These are phyloP conservation scores for Bombus sylvicola DNA, from an alignment of 1,140 invertebrate species.

Conservation along the genomic window DNA sequence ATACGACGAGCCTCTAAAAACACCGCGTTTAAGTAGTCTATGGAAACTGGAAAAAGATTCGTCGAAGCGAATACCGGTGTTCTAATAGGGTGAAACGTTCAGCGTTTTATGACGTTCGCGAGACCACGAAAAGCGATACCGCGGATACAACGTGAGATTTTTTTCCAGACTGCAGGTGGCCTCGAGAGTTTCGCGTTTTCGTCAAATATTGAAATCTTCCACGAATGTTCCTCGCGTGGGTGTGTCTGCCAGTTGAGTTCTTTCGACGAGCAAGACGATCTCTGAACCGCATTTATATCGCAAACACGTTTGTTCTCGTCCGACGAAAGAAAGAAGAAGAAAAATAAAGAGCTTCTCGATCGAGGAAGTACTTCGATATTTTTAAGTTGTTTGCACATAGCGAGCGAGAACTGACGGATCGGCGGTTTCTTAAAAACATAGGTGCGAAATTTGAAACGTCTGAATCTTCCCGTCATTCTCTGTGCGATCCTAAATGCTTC, in stretches of 20 bases:
- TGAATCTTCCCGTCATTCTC: neutral
- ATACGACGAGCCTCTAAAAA: neutral
- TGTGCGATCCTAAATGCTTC: neutral
- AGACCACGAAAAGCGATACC: slow-evolving; percentile 17
- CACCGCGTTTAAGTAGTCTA: neutral
- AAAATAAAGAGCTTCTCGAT: neutral
- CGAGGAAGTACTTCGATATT: neutral
- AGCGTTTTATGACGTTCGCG: neutral
- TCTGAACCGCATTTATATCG: slow-evolving; percentile 14
- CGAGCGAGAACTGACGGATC: no score
- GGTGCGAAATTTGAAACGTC: neutral
- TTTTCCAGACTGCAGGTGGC: neutral
- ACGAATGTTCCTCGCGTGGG: neutral
- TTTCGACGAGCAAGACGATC: neutral
- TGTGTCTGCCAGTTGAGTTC: neutral
- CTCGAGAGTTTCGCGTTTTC: slow-evolving; percentile 31
- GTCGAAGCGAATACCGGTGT: neutral
- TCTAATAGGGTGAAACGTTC: neutral
- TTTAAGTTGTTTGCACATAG: neutral
- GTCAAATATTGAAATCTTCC: neutral
- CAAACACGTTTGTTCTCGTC: neutral
- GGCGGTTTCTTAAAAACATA: neutral
- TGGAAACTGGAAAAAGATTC: neutral
- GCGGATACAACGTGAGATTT: slow-evolving; percentile 4
- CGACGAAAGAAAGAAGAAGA: neutral